Conservation (phyloP, 2,797 vertebrate genomes). For the Buphagus erythrorhynchus region DNA sequence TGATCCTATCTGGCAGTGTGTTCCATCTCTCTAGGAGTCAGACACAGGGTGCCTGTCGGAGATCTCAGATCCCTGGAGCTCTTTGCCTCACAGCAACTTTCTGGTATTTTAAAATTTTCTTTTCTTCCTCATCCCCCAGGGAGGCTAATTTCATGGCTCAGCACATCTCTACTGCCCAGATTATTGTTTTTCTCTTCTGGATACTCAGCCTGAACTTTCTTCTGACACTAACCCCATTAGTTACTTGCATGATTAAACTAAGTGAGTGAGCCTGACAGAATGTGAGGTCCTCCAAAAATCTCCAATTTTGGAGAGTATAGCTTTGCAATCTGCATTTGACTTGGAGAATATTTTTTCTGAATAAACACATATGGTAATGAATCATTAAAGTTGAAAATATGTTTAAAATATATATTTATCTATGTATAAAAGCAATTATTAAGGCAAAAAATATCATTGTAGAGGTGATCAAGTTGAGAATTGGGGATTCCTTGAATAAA, state of each 20-base stretch:
- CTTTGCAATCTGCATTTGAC: constrained; percentile 12
- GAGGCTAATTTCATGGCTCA: constrained; percentile 46
- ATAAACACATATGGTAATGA: not conserved
- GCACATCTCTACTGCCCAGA: not conserved
- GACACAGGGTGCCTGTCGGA: not conserved
- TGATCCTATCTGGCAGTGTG: not conserved
- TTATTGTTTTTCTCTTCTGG: constrained; percentile 43
- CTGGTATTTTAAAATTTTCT: not conserved
- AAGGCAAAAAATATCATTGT: not conserved
- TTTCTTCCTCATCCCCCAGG: not conserved
- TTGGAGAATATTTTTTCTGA: not conserved
- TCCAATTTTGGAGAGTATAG: not conserved
- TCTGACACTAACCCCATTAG: constrained; percentile 5
- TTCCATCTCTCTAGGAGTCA: constrained; percentile 3
- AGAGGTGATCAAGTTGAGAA: not conserved
- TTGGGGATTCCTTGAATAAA: not conserved
- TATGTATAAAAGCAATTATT: not conserved
- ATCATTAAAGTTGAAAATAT: not conserved
- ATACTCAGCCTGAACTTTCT: constrained; percentile 24
- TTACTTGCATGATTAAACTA: constrained; percentile 45
- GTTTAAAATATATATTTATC: not conserved
- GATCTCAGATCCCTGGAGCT: not conserved
- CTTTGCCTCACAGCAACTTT: not conserved
- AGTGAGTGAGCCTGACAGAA: constrained; percentile 11
- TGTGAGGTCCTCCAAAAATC: not conserved